phyloP scores from a whole-genome alignment of 2,888 invertebrate genomes.

The Euplagia quadripunctaria region DNA sequence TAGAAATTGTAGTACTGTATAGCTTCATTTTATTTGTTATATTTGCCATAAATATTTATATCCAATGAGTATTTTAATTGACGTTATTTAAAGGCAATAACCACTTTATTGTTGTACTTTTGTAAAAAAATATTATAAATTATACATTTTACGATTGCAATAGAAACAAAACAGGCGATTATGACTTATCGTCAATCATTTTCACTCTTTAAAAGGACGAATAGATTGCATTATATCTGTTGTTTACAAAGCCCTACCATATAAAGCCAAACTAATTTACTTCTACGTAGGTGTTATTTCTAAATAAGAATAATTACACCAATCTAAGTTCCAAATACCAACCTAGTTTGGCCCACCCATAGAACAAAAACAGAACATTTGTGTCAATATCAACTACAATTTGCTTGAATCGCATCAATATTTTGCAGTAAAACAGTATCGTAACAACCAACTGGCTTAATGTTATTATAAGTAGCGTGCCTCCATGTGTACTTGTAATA shows the following conservation, averaged over 20 bases:
- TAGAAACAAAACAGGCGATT: too few species aligned
- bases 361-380: slow-evolving; percentile 10
- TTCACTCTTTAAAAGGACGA: too few species aligned
- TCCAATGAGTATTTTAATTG: too few species aligned
- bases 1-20: too few species aligned
- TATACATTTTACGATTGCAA: too few species aligned
- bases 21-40: too few species aligned
- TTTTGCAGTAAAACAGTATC: slow-evolving; percentile 18
- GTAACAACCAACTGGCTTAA: slow-evolving; percentile 23
- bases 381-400: slow-evolving; percentile 21
- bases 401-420: slow-evolving; percentile 18
- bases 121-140: too few species aligned
- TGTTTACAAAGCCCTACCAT: background rate
- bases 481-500: background rate
- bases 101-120: too few species aligned
- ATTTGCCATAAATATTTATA: too few species aligned
- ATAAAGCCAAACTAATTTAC: background rate
- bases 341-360: background rate
- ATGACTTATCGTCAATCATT: too few species aligned
- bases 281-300: background rate
- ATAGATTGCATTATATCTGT: too few species aligned
- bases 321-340: background rate
- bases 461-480: slow-evolving; percentile 6
- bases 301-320: background rate
- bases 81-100: too few species aligned